phyloP scores from a whole-genome alignment of 92 coral and sea anemone species.

The Zoanthus sociatus region DNA sequence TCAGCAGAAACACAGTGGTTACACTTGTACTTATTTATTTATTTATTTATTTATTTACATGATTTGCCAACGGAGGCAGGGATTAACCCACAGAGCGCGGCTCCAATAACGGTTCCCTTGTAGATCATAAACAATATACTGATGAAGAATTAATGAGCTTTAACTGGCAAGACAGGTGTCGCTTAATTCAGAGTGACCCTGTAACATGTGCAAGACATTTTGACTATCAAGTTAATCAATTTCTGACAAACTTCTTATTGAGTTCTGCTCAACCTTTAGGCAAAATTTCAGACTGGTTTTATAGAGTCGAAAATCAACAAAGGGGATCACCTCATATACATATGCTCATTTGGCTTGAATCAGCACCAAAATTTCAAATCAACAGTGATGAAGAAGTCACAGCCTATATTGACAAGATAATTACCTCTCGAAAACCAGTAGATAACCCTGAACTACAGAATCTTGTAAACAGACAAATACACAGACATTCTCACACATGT shows the following conservation, averaged over 20 bases:
- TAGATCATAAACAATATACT: slow-evolving; percentile 1
- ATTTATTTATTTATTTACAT: too few species aligned
- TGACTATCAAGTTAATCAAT: slow-evolving; percentile 9
- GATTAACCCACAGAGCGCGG: not conserved
- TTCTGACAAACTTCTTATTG: not conserved
- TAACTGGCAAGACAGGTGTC: slow-evolving; percentile 28
- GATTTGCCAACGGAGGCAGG: too few species aligned
- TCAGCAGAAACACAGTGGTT: too few species aligned
- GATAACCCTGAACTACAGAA: slow-evolving; percentile 10
- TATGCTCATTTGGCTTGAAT: slow-evolving; percentile 4
- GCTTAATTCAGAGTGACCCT: too few species aligned
- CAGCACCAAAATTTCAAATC: slow-evolving; percentile 3
- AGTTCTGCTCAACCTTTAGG: too few species aligned
- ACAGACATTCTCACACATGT: slow-evolving; percentile 23
- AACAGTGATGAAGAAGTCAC: slow-evolving; percentile 39
- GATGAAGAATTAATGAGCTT: slow-evolving; percentile 9
- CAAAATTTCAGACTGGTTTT: too few species aligned
- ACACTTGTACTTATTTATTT: too few species aligned
- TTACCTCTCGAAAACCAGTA: slow-evolving; percentile 15
- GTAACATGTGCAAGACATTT: not conserved
- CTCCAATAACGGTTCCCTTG: slow-evolving; percentile 4
- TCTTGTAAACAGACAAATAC: slow-evolving; percentile 26
- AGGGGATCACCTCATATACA: slow-evolving; percentile 8
- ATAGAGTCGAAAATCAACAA: too few species aligned
- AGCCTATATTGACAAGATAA: slow-evolving; percentile 44